Evolutionary conservation across 1,140 invertebrate species (phyloP).

Genomic region (Cecropterus lyciades): DNA sequence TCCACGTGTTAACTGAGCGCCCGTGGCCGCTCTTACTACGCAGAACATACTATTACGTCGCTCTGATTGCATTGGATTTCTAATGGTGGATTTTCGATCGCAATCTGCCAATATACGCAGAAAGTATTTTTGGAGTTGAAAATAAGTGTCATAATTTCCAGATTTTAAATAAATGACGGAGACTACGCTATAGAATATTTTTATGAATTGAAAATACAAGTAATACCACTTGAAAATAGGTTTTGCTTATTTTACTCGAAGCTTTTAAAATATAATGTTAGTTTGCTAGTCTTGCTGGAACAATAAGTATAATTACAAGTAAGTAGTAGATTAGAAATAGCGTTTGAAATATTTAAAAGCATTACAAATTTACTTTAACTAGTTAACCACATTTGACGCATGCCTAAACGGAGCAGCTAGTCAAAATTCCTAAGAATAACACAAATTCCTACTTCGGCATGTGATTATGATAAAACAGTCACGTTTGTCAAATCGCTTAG

Average conservation of each 20-base stretch:
- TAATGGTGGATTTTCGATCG: neutral
- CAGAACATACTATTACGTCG: constrained; percentile 44
- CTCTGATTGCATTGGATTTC: constrained; percentile 32
- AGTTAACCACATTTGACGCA: neutral
- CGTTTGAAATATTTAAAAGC: too few species aligned
- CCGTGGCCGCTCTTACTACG: constrained; percentile 40
- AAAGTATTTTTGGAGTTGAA: neutral
- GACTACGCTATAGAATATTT: too few species aligned
- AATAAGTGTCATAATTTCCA: neutral
- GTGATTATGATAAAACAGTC: too few species aligned
- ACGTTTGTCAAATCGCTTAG: neutral
- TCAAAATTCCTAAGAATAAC: neutral
- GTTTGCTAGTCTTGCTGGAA: too few species aligned
- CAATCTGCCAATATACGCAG: neutral
- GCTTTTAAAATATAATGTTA: too few species aligned
- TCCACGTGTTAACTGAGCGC: constrained; percentile 40
- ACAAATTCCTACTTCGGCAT: neutral
- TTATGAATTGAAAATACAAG: too few species aligned
- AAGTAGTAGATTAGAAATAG: too few species aligned
- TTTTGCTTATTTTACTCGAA: too few species aligned
- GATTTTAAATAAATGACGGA: neutral
- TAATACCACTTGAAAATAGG: too few species aligned
- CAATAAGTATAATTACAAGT: too few species aligned
- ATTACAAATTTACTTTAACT: neutral
- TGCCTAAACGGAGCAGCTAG: neutral